Conservation (phyloP, 2,888 invertebrate species). For the Acleris emargana region DNA sequence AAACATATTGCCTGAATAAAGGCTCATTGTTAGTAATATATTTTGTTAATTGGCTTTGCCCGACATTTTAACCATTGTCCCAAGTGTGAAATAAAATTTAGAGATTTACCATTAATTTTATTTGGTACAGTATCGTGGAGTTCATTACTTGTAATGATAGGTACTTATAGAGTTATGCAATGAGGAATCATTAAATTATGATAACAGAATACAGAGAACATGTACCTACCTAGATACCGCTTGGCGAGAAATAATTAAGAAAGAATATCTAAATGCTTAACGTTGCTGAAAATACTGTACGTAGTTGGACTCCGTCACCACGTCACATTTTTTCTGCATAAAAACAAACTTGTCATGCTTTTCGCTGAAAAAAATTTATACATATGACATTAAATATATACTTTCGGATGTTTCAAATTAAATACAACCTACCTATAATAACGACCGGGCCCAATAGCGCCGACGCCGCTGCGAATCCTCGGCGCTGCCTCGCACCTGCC, state of each 20-base stretch:
- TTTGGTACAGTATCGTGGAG: not conserved
- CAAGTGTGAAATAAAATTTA: not conserved
- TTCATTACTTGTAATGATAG: not conserved
- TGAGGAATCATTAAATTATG: too few relatives aligned
- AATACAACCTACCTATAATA: not conserved
- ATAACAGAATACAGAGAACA: too few relatives aligned
- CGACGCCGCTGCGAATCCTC: constrained; percentile 32
- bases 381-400: too few relatives aligned
- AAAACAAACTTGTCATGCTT: too few relatives aligned
- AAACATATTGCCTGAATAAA: constrained; percentile 38
- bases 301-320: too few relatives aligned
- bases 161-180: not conserved
- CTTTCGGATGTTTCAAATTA: too few relatives aligned
- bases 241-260: too few relatives aligned
- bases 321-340: too few relatives aligned
- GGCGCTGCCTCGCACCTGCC: constrained; percentile 49
- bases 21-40: constrained; percentile 33
- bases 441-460: constrained; percentile 1
- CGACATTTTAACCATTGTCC: constrained; percentile 10
- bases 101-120: constrained; percentile 12
- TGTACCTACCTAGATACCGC: too few relatives aligned
- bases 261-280: too few relatives aligned
- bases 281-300: too few relatives aligned
- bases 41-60: constrained; percentile 33
- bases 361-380: too few relatives aligned